phyloP scores from a whole-genome alignment of 1,140 invertebrate genomes.

The Drosophila teissieri region DNA sequence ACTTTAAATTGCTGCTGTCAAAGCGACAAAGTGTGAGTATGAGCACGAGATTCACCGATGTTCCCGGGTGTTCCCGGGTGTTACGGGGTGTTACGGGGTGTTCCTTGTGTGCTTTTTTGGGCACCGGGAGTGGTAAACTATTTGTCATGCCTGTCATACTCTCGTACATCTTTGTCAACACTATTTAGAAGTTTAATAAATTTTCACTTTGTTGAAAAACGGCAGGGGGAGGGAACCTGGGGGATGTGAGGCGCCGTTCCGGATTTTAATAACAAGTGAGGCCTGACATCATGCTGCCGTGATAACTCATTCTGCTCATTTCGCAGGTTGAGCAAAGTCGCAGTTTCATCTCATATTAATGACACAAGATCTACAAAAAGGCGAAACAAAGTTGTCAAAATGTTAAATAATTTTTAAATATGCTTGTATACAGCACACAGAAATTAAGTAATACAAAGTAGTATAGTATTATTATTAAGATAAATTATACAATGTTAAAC shows the following conservation, averaged over 20 bases:
- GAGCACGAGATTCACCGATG: neutral
- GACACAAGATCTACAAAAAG: no score
- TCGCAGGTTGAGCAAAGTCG: neutral
- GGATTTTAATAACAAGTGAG: slow-evolving; percentile 7
- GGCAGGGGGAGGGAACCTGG: neutral
- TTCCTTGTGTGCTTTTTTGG: slow-evolving; percentile 1
- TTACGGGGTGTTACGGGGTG: neutral
- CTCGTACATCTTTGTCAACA: slow-evolving; percentile 80
- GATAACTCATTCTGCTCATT: neutral
- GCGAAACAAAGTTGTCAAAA: no score
- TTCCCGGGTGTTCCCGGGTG: neutral
- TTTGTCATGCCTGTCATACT: slow-evolving; percentile 80
- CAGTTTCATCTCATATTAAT: no score
- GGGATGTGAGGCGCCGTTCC: neutral
- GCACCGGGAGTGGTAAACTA: slow-evolving; percentile 43
- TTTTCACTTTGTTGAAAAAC: slow-evolving; percentile 57
- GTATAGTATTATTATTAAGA: no score
- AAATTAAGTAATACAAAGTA: no score
- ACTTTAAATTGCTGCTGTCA: slow-evolving; percentile 81
- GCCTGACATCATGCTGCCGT: neutral
- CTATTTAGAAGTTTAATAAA: slow-evolving; percentile 78
- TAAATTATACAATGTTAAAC: no score
- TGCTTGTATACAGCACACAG: no score
- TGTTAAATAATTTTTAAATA: no score
- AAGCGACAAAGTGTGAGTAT: slow-evolving; percentile 32